Evolutionary conservation across 2,888 invertebrate genomes (phyloP), one percentile per base, ranked within the genome.

Genomic region (Drosophila paucipuncta): DNA sequence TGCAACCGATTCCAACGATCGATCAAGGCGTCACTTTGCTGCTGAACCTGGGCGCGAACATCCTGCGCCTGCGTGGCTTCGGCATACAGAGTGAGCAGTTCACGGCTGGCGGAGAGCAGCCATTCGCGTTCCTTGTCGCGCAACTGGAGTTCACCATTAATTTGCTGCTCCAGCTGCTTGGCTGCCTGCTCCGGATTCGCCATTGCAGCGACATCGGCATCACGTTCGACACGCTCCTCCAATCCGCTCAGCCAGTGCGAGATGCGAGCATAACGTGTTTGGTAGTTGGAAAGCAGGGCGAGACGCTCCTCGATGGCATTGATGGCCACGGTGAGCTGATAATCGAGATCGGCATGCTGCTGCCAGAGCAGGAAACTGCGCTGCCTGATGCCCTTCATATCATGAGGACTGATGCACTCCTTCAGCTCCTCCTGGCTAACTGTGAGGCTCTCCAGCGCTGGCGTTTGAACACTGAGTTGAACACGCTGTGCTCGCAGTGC

Each of bases 361-460:
- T 98, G 97, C 93, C 95, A 95, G 62, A 97, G 92, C 72, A 97
- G 94, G 95, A 97, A 96, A 75, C 96, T 95, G 78, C 95, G 95
- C 91, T 97, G 97, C 81, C 96, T 96, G 57, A 97, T 95, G 18
- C 96, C 94, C 91, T 97, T 96, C 93, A 97, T 96, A 90, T 98
- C 98, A 55, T 96, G 95, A 0, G 97, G 97, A 92, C 97, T 97
- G 7, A 98, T 94, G 84, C 97, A 97, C 91, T 97, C 97, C 86
- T 97, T 97, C 4, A 98, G 94, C 92, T 97, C 96, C 92, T 97
- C 97, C 83, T 97, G 96, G 37, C 95, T 95, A 0, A 96, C 95
- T 52, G 95, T 96, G 0, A 97, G 94, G 39, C 95, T 94, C 91
- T 97, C 97, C 31, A 97, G 94, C 65, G 96, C 95, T 37, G 94